A percentile compares a stretch with the other conserved stretches of the same genome.
Evolutionary conservation across 2,113 vertebrate genomes (phyloP).

Genomic region (Crotophaga sulcirostris): DNA sequence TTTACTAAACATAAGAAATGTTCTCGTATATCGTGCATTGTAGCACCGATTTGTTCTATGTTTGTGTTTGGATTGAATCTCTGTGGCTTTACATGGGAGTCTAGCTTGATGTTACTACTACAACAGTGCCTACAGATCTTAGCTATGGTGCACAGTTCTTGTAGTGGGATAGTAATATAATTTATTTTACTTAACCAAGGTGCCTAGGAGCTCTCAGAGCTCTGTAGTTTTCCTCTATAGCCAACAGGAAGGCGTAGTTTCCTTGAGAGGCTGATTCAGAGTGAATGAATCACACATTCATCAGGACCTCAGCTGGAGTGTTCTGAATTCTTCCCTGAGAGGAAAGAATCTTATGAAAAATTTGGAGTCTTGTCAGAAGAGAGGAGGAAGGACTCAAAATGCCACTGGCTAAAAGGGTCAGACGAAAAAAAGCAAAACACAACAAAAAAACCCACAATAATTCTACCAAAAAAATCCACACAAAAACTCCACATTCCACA

Average conservation of each 20-base stretch:
- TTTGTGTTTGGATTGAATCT: not conserved
- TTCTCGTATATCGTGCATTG: not conserved
- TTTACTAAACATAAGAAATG: not conserved
- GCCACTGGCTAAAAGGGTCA: accelerated
- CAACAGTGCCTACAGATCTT: not conserved
- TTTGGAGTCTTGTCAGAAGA: not conserved
- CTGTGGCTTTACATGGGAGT: not conserved
- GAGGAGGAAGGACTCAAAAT: accelerated
- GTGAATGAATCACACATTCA: not conserved
- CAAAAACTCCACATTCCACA: accelerated
- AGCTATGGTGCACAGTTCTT: not conserved
- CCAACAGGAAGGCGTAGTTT: not conserved
- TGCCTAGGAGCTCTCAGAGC: not conserved
- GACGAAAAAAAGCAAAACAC: not conserved
- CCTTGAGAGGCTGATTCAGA: not conserved
- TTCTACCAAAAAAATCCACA: not conserved
- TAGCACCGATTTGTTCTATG: not conserved
- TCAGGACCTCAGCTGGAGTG: not conserved
- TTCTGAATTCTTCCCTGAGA: not conserved
- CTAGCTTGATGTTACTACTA: not conserved
- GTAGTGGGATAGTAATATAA: not conserved
- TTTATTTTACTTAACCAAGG: not conserved
- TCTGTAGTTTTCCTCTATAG: not conserved
- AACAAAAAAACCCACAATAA: not conserved
- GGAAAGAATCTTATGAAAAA: not conserved